phyloP scores from a whole-genome alignment of 2,113 vertebrate genomes.

The Pituophis catenifer region DNA sequence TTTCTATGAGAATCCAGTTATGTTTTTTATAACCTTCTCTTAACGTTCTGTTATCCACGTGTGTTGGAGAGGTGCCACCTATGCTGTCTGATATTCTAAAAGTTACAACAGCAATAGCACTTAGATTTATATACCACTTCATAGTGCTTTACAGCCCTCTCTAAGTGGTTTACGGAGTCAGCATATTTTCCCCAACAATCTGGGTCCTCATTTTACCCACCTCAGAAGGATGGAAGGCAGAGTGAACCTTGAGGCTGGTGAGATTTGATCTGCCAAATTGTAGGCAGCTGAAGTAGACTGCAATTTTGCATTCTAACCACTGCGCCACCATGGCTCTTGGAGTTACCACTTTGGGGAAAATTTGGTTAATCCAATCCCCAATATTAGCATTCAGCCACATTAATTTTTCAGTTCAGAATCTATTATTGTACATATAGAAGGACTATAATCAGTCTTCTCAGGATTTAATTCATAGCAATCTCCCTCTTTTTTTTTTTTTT shows the following conservation, averaged over 20 bases:
- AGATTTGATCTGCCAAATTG: too few relatives aligned
- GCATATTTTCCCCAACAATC: too few relatives aligned
- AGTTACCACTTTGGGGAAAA: background rate
- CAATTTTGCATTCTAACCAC: too few relatives aligned
- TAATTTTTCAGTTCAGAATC: background rate
- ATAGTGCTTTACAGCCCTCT: too few relatives aligned
- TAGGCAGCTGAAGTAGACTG: too few relatives aligned
- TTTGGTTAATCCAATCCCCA: background rate
- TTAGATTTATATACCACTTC: too few relatives aligned
- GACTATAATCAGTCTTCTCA: background rate
- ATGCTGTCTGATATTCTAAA: background rate
- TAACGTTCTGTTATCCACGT: background rate
- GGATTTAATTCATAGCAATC: background rate
- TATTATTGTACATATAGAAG: background rate
- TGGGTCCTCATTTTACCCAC: too few relatives aligned
- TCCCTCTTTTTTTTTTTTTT: background rate
- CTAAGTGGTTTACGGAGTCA: too few relatives aligned
- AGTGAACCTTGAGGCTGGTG: too few relatives aligned
- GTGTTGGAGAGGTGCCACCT: background rate
- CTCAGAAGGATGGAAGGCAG: too few relatives aligned
- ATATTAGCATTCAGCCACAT: background rate
- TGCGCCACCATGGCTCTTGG: background rate
- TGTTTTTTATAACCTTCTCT: background rate
- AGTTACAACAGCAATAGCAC: background rate
- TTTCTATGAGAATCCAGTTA: background rate